These are phyloP conservation scores for Trichomycterus rosablanca DNA, from an alignment of 2,113 vertebrate genomes.

Conservation along the genomic window DNA sequence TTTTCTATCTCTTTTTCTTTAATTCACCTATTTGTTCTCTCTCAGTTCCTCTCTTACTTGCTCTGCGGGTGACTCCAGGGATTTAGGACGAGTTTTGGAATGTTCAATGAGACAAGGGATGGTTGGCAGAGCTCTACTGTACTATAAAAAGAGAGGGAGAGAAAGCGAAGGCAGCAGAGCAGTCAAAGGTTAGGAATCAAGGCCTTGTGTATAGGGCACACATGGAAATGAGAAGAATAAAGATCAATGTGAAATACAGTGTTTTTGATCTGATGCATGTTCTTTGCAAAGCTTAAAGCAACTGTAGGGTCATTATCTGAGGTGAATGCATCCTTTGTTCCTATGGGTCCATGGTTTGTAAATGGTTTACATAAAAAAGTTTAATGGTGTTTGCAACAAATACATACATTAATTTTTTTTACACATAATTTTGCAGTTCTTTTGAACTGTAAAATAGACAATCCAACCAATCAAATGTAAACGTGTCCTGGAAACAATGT, in stretches of 20 bases:
- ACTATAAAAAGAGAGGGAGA: slow-evolving; percentile 18
- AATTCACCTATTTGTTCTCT: slow-evolving; percentile 18
- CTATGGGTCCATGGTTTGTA: too few species aligned
- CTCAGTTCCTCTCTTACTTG: slow-evolving; percentile 10
- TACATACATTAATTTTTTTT: too few species aligned
- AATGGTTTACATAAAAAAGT: too few species aligned
- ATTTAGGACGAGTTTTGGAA: slow-evolving; percentile 74
- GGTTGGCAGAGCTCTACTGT: slow-evolving; percentile 8
- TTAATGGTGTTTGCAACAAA: too few species aligned
- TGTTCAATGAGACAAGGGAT: slow-evolving; percentile 69
- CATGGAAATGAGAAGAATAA: slow-evolving; percentile 2
- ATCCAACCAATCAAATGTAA: too few species aligned
- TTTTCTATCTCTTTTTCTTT: slow-evolving; percentile 33
- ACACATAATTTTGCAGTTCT: too few species aligned
- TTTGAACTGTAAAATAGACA: too few species aligned
- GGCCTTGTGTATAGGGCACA: slow-evolving; percentile 17
- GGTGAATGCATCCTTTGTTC: too few species aligned
- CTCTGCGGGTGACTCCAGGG: slow-evolving; percentile 71
- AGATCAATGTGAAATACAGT: slow-evolving; percentile 20
- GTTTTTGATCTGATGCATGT: slow-evolving; percentile 13
- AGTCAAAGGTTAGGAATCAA: slow-evolving; percentile 34
- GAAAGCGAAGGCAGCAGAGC: slow-evolving; percentile 4
- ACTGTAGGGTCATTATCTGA: too few species aligned
- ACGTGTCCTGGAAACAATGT: too few species aligned
- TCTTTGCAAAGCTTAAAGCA: slow-evolving; percentile 15